Evolutionary conservation across 2,113 vertebrate species (phyloP).

Genomic region (Indicator maculatus): DNA sequence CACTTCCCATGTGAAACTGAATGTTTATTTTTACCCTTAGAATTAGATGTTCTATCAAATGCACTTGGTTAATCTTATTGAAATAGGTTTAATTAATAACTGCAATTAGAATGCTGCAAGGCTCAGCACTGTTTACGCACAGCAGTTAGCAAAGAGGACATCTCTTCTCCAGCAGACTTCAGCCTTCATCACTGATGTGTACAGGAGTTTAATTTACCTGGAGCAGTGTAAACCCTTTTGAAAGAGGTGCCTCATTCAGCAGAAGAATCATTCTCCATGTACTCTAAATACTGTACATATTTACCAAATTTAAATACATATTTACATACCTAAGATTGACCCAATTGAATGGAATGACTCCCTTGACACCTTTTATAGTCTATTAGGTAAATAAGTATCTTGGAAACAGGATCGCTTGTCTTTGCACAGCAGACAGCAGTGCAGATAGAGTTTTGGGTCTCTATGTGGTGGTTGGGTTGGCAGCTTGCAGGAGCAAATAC

Average conservation of each 20-base stretch:
- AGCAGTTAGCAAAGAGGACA: not conserved
- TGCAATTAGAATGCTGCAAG: not conserved
- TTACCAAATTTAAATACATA: slow-evolving; percentile 55
- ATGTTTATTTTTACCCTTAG: not conserved
- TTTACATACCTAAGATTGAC: slow-evolving; percentile 44
- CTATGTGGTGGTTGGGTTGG: not conserved
- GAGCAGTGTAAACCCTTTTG: not conserved
- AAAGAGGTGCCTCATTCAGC: not conserved
- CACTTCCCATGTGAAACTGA: slow-evolving; percentile 6
- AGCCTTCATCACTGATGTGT: not conserved
- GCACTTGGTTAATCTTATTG: not conserved
- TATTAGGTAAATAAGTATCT: slow-evolving; percentile 64
- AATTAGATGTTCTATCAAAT: not conserved
- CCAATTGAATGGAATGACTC: slow-evolving; percentile 42
- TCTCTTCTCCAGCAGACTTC: slow-evolving; percentile 12
- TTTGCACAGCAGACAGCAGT: not conserved
- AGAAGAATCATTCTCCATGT: not conserved
- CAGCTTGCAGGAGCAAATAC: not conserved
- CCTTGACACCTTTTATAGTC: slow-evolving; percentile 57
- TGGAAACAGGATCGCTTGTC: not conserved
- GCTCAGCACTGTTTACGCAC: not conserved
- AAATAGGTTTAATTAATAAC: not conserved
- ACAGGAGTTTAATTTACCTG: slow-evolving; percentile 20
- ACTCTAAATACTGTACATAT: slow-evolving; percentile 53
- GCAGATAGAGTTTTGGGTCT: not conserved